These are phyloP conservation scores for Nycticorax nycticorax DNA, from an alignment of 2,113 vertebrate species.

Conservation along the genomic window DNA sequence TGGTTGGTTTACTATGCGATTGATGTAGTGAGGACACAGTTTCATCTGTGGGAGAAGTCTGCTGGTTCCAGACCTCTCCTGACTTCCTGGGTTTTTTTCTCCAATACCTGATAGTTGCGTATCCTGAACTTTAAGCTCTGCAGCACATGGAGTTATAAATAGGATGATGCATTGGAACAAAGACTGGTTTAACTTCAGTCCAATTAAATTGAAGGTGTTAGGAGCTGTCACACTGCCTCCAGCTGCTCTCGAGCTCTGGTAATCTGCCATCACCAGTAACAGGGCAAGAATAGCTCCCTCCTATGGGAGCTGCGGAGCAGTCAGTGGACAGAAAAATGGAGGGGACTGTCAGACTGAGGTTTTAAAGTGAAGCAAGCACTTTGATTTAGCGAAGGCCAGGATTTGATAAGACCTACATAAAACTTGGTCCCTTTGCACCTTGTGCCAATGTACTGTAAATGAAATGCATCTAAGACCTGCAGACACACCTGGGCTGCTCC, in stretches of 20 bases:
- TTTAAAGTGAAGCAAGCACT: not conserved
- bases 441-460: not conserved
- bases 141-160: not conserved
- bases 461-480: not conserved
- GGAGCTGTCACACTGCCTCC: not conserved
- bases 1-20: not conserved
- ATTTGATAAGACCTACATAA: not conserved
- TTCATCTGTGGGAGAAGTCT: not conserved
- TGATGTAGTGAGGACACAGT: not conserved
- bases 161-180: not conserved
- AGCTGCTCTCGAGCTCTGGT: not conserved
- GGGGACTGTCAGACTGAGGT: not conserved
- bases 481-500: not conserved
- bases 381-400: not conserved
- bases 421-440: not conserved
- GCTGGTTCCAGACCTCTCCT: not conserved
- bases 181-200: not conserved
- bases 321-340: not conserved
- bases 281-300: not conserved
- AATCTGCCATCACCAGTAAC: not conserved
- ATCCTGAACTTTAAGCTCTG: not conserved
- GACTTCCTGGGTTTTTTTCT: not conserved
- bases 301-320: rapidly evolving
- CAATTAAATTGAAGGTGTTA: not conserved
- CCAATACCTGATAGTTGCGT: not conserved